phyloP scores from a whole-genome alignment of 2,797 vertebrate genomes.

The Peromyscus attwateri region DNA sequence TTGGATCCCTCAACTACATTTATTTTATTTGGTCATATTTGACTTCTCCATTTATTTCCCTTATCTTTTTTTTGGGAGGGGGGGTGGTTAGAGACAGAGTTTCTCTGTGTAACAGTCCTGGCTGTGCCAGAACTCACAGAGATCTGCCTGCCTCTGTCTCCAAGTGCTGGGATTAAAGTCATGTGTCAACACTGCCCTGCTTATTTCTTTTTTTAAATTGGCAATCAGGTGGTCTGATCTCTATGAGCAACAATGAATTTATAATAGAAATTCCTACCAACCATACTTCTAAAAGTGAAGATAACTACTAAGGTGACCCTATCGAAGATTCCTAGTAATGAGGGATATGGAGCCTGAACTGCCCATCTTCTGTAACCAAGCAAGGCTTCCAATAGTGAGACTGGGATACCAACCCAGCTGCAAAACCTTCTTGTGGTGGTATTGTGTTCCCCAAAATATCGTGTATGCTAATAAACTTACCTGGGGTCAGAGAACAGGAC shows the following conservation, averaged over 20 bases:
- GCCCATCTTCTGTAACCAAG: background rate
- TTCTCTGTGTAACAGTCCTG: background rate
- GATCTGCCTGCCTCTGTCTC: background rate
- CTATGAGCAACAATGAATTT: background rate
- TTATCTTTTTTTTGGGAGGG: background rate
- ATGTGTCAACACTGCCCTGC: accelerated
- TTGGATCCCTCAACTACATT: background rate
- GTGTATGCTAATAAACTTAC: no score
- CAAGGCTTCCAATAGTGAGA: background rate
- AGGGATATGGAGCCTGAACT: background rate
- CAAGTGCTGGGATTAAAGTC: background rate
- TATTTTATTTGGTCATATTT: background rate
- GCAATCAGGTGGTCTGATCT: background rate
- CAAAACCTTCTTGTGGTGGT: no score
- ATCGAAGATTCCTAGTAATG: background rate
- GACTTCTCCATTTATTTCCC: background rate
- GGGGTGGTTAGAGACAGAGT: background rate
- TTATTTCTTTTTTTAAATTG: background rate
- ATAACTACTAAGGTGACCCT: background rate
- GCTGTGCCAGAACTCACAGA: background rate
- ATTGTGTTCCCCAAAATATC: no score
- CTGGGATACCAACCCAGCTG: background rate
- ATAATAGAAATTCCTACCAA: background rate
- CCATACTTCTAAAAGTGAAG: background rate
- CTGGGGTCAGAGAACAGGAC: no score